These are phyloP conservation scores for Rhabdomys pumilio DNA, from an alignment of 2,797 vertebrate species.

Conservation along the genomic window DNA sequence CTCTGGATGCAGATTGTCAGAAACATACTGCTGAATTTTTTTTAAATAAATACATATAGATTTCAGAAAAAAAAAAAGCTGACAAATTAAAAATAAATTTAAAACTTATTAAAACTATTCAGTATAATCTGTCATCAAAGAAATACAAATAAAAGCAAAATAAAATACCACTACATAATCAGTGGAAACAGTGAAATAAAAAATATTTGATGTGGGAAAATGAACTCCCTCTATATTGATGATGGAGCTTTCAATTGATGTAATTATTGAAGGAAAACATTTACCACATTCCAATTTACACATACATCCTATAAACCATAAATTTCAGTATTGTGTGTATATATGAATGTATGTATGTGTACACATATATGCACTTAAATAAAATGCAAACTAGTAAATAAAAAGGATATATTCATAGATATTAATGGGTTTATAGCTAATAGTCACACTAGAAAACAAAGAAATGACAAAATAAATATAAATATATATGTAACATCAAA, in stretches of 20 bases:
- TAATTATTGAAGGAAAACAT: not conserved
- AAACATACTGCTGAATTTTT: not conserved
- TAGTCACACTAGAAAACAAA: not conserved
- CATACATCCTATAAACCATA: not conserved
- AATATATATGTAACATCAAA: not conserved
- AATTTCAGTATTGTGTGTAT: not conserved
- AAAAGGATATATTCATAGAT: not conserved
- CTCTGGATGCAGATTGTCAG: not conserved
- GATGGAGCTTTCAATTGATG: not conserved
- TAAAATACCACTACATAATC: not conserved
- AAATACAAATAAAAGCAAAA: slow-evolving; percentile 24
- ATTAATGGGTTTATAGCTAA: not conserved
- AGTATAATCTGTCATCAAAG: not conserved
- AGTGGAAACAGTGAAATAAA: not conserved
- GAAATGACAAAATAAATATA: not conserved
- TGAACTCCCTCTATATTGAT: not conserved
- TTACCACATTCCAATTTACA: not conserved
- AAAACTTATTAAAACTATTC: not conserved
- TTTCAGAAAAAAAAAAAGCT: not conserved
- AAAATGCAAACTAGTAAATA: not conserved
- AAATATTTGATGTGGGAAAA: not conserved
- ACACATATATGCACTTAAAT: not conserved
- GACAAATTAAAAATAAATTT: not conserved
- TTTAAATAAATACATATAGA: not conserved
- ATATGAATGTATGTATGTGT: not conserved